Percentiles rank a stretch among this genome's conserved stretches.
phyloP scores from a whole-genome alignment of 2,113 vertebrate genomes.

The Periophthalmodon schlosseri region DNA sequence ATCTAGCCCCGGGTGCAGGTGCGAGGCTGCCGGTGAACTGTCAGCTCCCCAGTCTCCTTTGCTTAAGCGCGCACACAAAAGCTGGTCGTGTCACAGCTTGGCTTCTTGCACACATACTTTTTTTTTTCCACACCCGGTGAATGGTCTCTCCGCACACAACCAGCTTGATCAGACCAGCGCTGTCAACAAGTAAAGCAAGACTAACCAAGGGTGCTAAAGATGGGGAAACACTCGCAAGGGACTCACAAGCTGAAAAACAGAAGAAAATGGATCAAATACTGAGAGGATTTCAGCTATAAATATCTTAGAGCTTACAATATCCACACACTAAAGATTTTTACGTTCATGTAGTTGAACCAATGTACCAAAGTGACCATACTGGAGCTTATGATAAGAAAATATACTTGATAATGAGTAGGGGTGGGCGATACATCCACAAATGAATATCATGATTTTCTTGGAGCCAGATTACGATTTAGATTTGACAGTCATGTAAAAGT shows the following conservation, averaged over 20 bases:
- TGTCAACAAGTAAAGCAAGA: constrained; percentile 54
- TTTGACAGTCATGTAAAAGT: too few species aligned
- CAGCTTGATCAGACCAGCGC: constrained; percentile 59
- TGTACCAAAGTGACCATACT: too few species aligned
- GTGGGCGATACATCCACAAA: too few species aligned
- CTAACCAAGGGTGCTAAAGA: constrained; percentile 49
- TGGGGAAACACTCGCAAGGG: constrained; percentile 44
- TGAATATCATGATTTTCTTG: too few species aligned
- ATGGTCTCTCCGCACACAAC: constrained; percentile 55
- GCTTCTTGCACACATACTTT: constrained; percentile 35
- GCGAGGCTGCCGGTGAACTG: constrained; percentile 73
- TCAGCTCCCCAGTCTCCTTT: constrained; percentile 67
- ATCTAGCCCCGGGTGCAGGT: constrained; percentile 72
- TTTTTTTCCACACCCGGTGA: constrained; percentile 44
- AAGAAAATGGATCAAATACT: not conserved
- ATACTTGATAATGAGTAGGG: too few species aligned
- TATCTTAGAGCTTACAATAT: not conserved
- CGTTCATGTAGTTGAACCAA: too few species aligned
- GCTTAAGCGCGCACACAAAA: constrained; percentile 50
- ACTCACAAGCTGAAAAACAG: constrained; percentile 18
- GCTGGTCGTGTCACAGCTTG: constrained; percentile 31
- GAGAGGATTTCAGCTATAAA: not conserved
- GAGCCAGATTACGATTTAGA: too few species aligned
- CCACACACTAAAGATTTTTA: not conserved
- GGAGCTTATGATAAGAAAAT: too few species aligned